These are phyloP conservation scores for Neofelis nebulosa DNA, from an alignment of 2,113 vertebrate genomes.

Conservation along the genomic window DNA sequence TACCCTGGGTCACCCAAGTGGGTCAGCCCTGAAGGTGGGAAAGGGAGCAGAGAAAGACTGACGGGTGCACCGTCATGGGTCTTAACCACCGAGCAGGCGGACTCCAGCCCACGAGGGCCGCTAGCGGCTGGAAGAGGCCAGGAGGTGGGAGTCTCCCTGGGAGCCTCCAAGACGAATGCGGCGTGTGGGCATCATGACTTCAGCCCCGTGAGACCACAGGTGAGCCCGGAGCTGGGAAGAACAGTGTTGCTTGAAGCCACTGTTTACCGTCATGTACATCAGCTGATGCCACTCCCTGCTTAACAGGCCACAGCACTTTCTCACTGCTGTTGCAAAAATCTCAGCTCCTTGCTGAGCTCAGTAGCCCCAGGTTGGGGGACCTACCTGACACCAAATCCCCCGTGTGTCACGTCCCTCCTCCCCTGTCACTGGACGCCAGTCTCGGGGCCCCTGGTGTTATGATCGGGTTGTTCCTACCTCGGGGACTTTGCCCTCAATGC, in stretches of 20 bases:
- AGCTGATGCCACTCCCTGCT: fast-evolving
- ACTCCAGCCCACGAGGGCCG: fast-evolving
- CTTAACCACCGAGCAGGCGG: background rate
- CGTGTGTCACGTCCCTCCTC: background rate
- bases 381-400: too few relatives aligned
- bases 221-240: background rate
- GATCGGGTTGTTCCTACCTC: fast-evolving
- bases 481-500: too few relatives aligned
- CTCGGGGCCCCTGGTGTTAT: fast-evolving
- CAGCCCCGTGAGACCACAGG: fast-evolving
- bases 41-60: background rate
- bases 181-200: background rate
- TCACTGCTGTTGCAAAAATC: too few relatives aligned
- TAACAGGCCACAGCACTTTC: too few relatives aligned
- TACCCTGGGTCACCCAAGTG: background rate
- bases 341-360: fast-evolving
- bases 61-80: fast-evolving
- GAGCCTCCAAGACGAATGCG: background rate
- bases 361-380: fast-evolving
- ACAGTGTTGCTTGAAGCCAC: background rate
- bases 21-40: background rate
- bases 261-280: fast-evolving
- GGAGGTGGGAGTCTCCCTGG: fast-evolving
- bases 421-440: fast-evolving
- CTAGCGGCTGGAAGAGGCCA: background rate